A percentile compares a stretch with the other conserved stretches of the same genome.
Evolutionary conservation across 2,797 vertebrate genomes (phyloP).

Genomic region (Dicrostonyx torquatus): DNA sequence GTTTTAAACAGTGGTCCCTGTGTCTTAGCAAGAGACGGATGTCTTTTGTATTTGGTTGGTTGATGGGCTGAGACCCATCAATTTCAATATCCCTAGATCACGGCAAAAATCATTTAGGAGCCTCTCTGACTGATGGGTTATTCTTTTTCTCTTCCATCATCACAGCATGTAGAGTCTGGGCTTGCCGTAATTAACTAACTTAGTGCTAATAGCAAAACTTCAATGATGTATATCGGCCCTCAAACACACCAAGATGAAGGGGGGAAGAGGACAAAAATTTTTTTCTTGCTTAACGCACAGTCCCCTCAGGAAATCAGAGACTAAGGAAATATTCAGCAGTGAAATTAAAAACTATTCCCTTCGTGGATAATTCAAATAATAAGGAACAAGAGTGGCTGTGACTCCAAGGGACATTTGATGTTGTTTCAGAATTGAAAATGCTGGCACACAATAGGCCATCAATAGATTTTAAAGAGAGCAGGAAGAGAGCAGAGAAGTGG

Average conservation of each 20-base stretch:
- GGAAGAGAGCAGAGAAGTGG: neutral
- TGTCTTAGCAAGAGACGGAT: slow-evolving; percentile 36
- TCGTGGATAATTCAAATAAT: slow-evolving; percentile 63
- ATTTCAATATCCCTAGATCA: slow-evolving; percentile 73
- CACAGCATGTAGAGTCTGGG: slow-evolving; percentile 64
- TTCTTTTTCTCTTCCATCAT: slow-evolving; percentile 71
- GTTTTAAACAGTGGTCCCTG: neutral
- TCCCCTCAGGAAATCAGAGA: slow-evolving; percentile 74
- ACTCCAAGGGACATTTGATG: slow-evolving; percentile 61
- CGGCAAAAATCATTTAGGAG: slow-evolving; percentile 62
- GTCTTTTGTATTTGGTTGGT: slow-evolving; percentile 54
- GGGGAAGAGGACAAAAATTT: neutral
- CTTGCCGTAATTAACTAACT: slow-evolving; percentile 78
- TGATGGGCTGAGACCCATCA: slow-evolving; percentile 71
- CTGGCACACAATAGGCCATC: slow-evolving; percentile 15
- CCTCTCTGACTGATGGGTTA: slow-evolving; percentile 59
- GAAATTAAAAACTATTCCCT: slow-evolving; percentile 77
- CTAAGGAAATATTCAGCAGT: slow-evolving; percentile 63
- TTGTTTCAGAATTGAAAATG: slow-evolving; percentile 33
- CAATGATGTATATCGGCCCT: slow-evolving; percentile 73
- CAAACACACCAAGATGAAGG: slow-evolving; percentile 62
- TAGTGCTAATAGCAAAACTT: slow-evolving; percentile 76
- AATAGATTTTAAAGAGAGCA: neutral
- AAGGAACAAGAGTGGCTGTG: slow-evolving; percentile 43
- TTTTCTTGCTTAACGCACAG: slow-evolving; percentile 66